A percentile compares a stretch with the other conserved stretches of the same genome.
Evolutionary conservation across 2,797 vertebrate genomes (phyloP).

Genomic region (Myotis planiceps): DNA sequence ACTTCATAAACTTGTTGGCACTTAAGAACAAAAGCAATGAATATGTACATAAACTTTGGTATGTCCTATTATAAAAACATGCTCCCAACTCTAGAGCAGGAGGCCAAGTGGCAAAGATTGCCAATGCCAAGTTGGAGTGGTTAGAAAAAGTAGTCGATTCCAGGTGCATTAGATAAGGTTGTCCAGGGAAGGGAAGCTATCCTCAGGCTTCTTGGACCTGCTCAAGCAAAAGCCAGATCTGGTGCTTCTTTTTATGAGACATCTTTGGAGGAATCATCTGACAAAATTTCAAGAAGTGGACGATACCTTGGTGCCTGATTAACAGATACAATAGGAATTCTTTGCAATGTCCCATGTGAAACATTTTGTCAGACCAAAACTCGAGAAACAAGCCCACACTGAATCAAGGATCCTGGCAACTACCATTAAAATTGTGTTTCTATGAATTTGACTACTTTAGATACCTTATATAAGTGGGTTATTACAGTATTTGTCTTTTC

Average conservation of each 20-base stretch:
- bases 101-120: constrained; percentile 88
- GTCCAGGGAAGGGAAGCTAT: neutral
- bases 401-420: neutral
- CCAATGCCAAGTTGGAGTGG: constrained; percentile 93
- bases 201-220: neutral
- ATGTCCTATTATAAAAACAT: constrained; percentile 94
- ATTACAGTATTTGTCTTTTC: neutral
- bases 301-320: neutral
- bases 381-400: neutral
- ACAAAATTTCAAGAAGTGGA: neutral
- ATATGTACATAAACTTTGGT: constrained; percentile 94
- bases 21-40: constrained; percentile 91
- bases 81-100: constrained; percentile 91
- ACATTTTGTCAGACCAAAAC: neutral
- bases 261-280: neutral
- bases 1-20: constrained; percentile 91
- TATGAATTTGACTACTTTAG: neutral
- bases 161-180: neutral
- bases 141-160: constrained; percentile 88
- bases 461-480: neutral
- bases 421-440: neutral
- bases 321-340: neutral
- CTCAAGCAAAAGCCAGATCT: neutral
- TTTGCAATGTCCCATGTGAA: neutral
- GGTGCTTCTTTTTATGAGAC: neutral